These are phyloP conservation scores for Euwallacea fornicatus DNA, from an alignment of 1,140 invertebrate genomes.

Conservation along the genomic window DNA sequence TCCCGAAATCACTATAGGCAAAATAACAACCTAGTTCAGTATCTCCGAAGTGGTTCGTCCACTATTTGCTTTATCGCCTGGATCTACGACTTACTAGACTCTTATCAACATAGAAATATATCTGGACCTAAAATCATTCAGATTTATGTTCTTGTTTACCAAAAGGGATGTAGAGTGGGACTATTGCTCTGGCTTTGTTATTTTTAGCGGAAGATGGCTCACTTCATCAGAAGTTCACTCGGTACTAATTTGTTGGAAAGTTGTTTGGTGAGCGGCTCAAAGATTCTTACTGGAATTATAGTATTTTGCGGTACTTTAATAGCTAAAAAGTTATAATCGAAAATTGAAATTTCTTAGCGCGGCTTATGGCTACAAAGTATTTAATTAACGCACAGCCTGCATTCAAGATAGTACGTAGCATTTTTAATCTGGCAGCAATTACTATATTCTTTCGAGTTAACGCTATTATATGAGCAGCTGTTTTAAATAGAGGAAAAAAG, in stretches of 20 bases:
- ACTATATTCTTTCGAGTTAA: no score
- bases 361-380: no score
- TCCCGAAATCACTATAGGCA: background rate
- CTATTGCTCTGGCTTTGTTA: conserved; percentile 1
- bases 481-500: no score
- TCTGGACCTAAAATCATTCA: background rate
- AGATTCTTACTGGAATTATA: no score
- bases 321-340: no score
- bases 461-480: no score
- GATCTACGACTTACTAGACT: background rate
- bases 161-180: background rate
- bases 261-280: background rate
- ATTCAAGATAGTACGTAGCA: no score
- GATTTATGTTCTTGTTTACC: conserved; percentile 4
- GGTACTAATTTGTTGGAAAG: background rate
- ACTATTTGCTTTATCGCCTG: background rate
- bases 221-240: background rate
- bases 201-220: background rate
- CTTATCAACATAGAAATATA: conserved; percentile 3
- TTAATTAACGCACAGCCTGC: no score
- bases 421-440: no score
- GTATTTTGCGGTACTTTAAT: no score
- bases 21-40: background rate
- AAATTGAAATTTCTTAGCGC: no score
- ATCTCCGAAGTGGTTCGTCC: background rate